phyloP scores from a whole-genome alignment of 2,797 vertebrate genomes.

The Esox masquinongy region DNA sequence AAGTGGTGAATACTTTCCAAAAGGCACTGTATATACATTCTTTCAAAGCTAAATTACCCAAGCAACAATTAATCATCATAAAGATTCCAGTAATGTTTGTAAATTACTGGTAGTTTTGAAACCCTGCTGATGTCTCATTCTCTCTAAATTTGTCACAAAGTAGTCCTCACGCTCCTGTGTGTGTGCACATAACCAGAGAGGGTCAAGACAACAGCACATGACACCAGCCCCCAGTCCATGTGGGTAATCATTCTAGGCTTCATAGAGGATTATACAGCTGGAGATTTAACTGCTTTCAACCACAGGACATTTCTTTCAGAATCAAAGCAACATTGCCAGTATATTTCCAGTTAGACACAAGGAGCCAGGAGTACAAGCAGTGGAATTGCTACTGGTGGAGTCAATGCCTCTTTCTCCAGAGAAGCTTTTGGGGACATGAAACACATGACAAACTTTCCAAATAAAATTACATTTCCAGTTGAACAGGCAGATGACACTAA shows the following conservation, averaged over 20 bases:
- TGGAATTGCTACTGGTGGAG: slow-evolving; percentile 51
- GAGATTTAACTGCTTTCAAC: slow-evolving; percentile 49
- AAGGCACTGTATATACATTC: too few relatives aligned
- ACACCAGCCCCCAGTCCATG: slow-evolving; percentile 47
- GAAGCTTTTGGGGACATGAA: slow-evolving; percentile 36
- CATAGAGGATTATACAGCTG: slow-evolving; percentile 37
- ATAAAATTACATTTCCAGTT: slow-evolving; percentile 61
- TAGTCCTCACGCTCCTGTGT: neutral
- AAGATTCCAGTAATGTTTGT: too few relatives aligned
- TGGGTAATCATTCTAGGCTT: slow-evolving; percentile 51
- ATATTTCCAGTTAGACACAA: slow-evolving; percentile 33
- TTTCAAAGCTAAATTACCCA: too few relatives aligned
- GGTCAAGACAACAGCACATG: slow-evolving; percentile 23
- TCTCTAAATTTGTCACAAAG: neutral
- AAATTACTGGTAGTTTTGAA: too few relatives aligned
- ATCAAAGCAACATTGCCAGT: slow-evolving; percentile 1
- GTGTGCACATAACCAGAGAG: neutral
- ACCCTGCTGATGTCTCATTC: neutral
- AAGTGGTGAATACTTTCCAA: too few relatives aligned
- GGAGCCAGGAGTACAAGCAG: slow-evolving; percentile 56
- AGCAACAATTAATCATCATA: too few relatives aligned
- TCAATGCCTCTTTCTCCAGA: slow-evolving; percentile 29
- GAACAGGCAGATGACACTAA: slow-evolving; percentile 71
- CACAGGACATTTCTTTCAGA: slow-evolving; percentile 44
- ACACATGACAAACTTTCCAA: slow-evolving; percentile 62